Conservation (phyloP, 2,113 vertebrate species). For the Spea multiplicata region DNA sequence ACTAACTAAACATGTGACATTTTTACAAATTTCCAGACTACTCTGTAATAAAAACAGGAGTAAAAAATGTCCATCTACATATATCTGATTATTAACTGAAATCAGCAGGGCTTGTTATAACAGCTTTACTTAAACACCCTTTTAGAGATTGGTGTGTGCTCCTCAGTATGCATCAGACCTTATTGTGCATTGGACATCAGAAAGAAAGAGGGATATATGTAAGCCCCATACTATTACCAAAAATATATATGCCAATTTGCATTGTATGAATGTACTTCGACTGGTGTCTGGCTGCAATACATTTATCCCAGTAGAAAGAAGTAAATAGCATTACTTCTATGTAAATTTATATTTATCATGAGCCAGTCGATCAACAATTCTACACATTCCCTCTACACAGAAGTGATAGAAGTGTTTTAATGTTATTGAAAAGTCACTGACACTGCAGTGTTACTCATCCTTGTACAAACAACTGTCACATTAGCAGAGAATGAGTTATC, state of each 20-base stretch:
- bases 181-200: no score
- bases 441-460: conserved; percentile 5
- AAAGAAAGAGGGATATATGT: no score
- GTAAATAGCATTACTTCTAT: neutral
- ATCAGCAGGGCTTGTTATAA: neutral
- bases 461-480: neutral
- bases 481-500: conserved; percentile 6
- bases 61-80: neutral
- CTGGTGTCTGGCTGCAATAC: neutral
- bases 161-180: no score
- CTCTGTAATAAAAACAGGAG: neutral
- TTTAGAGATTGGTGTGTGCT: no score
- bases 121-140: no score
- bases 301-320: conserved; percentile 1
- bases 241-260: conserved; percentile 6
- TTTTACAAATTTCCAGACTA: neutral
- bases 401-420: conserved; percentile 9
- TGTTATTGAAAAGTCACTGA: conserved; percentile 22
- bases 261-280: conserved; percentile 1
- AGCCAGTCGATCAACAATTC: neutral
- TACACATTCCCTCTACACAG: neutral
- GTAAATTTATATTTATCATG: conserved; percentile 18
- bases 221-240: no score
- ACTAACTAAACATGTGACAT: conserved; percentile 4
- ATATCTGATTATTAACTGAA: neutral